Base-by-base conservation (phyloP, 2,888 invertebrate genomes). In the Alentia gelatinosa region DNA sequence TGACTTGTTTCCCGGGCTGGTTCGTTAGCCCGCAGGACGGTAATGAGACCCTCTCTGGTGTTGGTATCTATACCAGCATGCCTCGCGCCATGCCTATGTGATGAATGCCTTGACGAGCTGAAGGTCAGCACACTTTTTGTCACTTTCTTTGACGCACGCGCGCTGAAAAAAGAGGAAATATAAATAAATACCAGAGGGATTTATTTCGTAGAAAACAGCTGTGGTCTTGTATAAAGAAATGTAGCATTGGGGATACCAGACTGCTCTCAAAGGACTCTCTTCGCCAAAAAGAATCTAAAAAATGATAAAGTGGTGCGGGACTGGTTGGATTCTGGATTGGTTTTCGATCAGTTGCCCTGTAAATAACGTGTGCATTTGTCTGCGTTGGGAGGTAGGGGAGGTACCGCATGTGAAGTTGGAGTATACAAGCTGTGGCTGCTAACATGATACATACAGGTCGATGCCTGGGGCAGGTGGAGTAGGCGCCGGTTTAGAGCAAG, bases 131-230 rank as follows among this genome's bases (percentile, higher is more conserved):
- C 12, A 37, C 15, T 79, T 79, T 79, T 79, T 79, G 39, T 68
- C 35, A 35, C 79, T 35, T 79, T 79, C 79, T 39, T 79, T 7
- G 37, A 39, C 37, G 79, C 37, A 12, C n/a, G 63, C 15, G 15
- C 63, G 47, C 9, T 47, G 19, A 47, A 47, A 47, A 47, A n/a
- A n/a, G 5, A n/a, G 19, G 5, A 79, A 79, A 79, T 23, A 39
- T 35, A 23, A 7, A 37, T 79, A 79, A 79, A 79, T 79, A 79
- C 79, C 79, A 79, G 35, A n/a, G 79, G 79, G 79, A 79, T 79
- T 79, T 79, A 79, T 79, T 79, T 79, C n/a, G 79, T 37, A 79
- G 79, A 79, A 79, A 79, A 79, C 79, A 37, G 79, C 79, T 79
- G 79, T 79, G 79, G 79, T 79, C 37, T 39, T 79, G 79, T 79